Conservation (phyloP, 1,140 invertebrate species). For the Pygmarrhopalites habei region DNA sequence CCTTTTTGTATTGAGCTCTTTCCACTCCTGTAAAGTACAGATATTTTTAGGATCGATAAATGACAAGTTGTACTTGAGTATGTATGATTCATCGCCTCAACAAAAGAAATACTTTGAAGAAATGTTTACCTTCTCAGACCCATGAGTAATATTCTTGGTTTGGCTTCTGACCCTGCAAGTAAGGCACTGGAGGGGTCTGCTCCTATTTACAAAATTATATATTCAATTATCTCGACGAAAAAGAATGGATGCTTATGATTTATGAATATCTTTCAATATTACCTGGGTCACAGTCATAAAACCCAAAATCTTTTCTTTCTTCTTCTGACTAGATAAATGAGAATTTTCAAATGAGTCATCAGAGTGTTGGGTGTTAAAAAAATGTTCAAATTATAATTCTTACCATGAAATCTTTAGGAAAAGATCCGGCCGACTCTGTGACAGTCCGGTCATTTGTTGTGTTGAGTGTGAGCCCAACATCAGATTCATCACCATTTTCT, state of each 20-base stretch:
- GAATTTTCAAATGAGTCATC: no score
- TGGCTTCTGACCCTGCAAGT: constrained; percentile 60
- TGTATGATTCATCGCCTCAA: no score
- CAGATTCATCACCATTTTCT: constrained; percentile 18
- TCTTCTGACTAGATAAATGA: no score
- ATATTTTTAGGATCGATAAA: not conserved
- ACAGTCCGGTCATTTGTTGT: not conserved
- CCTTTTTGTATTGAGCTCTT: constrained; percentile 99
- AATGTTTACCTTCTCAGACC: constrained; percentile 77
- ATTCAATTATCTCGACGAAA: no score
- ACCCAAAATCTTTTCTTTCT: constrained; percentile 83
- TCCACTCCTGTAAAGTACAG: constrained; percentile 66
- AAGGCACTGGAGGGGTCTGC: constrained; percentile 58
- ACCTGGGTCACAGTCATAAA: constrained; percentile 54
- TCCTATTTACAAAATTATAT: no score
- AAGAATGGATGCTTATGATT: no score
- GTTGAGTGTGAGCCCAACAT: constrained; percentile 8
- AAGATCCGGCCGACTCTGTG: constrained; percentile 7
- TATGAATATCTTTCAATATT: no score
- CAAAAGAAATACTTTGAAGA: no score
- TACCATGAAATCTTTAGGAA: constrained; percentile 78
- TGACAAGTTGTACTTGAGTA: no score
- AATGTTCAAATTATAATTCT: no score
- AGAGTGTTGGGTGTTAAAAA: no score
- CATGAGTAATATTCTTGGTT: constrained; percentile 91